Base-by-base conservation (phyloP, 2,113 vertebrate genomes). In the Rhadina sibilatrix region DNA sequence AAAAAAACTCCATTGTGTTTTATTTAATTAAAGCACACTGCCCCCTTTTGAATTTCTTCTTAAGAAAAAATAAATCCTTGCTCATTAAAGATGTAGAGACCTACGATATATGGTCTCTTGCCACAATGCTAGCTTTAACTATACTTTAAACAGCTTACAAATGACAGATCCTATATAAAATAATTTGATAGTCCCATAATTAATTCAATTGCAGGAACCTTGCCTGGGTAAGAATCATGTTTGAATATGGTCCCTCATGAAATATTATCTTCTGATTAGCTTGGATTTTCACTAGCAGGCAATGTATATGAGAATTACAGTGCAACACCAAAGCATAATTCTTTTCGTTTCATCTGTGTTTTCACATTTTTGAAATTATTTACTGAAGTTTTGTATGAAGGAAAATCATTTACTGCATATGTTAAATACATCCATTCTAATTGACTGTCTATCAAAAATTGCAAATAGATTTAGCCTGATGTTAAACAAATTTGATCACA, bases 31-130 rank as follows among this genome's bases (percentile, higher is more conserved):
- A 94, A 80, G 54, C 78, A 93, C 68, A 74, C n/a, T 87, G 92
- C 71, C 93, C 92, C 56, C 89, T 96, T 96, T 96, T 94, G 82
- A 89, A 86, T 95, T 89, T 90, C 64, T 89, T 83, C 92, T 88
- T 64, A 54, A 88, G 72, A 78, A 97, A 93, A 94, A 85, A 91
- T 61, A 95, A 95, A 96, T 93, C 87, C 49, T 92, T 90, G 50
- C 63, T 78, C 30, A 79, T 91, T 96, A 72, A 90, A 84, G 71
- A 88, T 65, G 61, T 69, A 91, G 59, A 80, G 50, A 89, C 53
- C 80, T 93, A 81, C 0, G 0, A 52, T 86, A n/a, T 77, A 72
- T 33, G 79, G 82, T 95, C 69, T 93, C 11, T 83, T 79, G 74
- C 33, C 84, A 75, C 78, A 94, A 72, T 80, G 35, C 17, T 59